Conservation (phyloP, 2,888 invertebrate genomes). For the Petrolisthes manimaculis region DNA sequence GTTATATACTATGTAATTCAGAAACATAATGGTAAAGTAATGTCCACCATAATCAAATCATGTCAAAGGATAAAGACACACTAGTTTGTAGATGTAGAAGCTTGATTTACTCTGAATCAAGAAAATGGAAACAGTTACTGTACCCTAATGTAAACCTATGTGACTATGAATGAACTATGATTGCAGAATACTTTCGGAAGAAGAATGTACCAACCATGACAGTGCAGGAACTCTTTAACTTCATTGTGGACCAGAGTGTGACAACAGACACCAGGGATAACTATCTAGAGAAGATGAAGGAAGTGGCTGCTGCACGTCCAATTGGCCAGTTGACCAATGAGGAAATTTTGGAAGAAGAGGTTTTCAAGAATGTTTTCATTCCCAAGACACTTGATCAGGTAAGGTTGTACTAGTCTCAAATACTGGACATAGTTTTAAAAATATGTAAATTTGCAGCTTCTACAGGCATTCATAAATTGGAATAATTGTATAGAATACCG, state of each 20-base stretch:
- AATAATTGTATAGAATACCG: too few relatives aligned
- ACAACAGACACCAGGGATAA: conserved; percentile 73
- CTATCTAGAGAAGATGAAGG: conserved; percentile 81
- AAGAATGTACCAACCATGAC: conserved; percentile 91
- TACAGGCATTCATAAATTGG: too few relatives aligned
- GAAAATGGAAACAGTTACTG: background rate
- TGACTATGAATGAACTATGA: conserved; percentile 34
- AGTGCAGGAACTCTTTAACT: conserved; percentile 92
- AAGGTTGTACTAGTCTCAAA: conserved; percentile 68
- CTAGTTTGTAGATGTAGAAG: background rate
- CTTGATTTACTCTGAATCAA: background rate
- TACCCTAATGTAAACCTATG: background rate
- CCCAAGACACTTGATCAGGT: conserved; percentile 93
- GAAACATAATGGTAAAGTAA: too few relatives aligned
- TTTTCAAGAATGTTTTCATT: conserved; percentile 93
- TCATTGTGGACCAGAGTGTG: conserved; percentile 92
- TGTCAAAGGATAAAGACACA: too few relatives aligned
- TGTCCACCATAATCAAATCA: too few relatives aligned
- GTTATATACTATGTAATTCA: background rate
- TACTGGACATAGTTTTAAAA: too few relatives aligned
- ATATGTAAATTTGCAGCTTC: too few relatives aligned
- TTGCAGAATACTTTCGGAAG: conserved; percentile 87
- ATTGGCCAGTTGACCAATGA: conserved; percentile 79
- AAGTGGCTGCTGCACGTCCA: conserved; percentile 76
- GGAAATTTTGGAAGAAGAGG: conserved; percentile 88